Conservation (phyloP, 1,140 invertebrate species). For the Orius insidiosus region DNA sequence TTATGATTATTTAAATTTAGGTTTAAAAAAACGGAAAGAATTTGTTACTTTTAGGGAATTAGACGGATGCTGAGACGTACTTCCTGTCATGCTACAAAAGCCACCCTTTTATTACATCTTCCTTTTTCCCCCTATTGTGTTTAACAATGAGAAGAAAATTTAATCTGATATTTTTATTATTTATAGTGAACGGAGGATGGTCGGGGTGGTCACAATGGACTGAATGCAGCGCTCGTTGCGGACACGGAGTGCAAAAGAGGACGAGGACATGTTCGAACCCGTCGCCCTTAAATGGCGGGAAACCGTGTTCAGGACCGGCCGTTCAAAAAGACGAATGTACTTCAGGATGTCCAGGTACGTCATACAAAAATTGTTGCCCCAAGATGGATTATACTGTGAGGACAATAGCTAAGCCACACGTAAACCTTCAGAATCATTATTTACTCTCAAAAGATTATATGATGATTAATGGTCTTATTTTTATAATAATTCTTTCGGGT, state of each 20-base stretch:
- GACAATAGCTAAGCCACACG: neutral
- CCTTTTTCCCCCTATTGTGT: no score
- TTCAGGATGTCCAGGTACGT: constrained; percentile 56
- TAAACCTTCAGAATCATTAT: neutral
- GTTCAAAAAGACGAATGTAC: constrained; percentile 67
- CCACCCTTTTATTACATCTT: no score
- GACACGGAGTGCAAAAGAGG: constrained; percentile 56
- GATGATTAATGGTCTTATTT: no score
- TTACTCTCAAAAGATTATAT: no score
- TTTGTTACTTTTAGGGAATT: no score
- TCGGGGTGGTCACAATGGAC: constrained; percentile 77
- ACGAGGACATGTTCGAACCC: constrained; percentile 75
- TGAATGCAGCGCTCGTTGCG: constrained; percentile 50
- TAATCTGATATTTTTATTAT: constrained; percentile 22
- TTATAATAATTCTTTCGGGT: no score
- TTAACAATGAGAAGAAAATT: neutral
- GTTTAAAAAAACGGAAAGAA: no score
- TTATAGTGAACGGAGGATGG: constrained; percentile 81
- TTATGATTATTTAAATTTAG: no score
- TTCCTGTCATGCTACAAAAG: no score
- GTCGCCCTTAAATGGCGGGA: constrained; percentile 70
- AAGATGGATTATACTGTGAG: neutral
- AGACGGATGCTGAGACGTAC: no score
- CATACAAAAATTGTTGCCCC: neutral
- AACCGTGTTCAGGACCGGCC: constrained; percentile 56